phyloP scores from a whole-genome alignment of 2,888 invertebrate species.

The Pristionchus arcanus region DNA sequence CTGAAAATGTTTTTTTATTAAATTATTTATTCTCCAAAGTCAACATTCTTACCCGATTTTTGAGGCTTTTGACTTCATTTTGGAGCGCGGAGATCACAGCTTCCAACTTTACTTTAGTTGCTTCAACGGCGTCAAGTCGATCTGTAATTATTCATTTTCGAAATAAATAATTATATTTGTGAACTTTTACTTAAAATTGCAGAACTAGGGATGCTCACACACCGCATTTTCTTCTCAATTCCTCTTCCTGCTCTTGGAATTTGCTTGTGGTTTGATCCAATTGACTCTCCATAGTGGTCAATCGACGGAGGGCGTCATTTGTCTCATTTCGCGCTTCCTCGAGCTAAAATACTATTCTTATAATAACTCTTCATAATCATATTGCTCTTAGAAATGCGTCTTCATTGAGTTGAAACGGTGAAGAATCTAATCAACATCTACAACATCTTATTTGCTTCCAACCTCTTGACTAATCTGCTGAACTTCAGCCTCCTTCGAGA shows the following conservation, averaged over 20 bases:
- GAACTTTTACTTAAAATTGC: no score
- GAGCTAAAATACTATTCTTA: slow-evolving; percentile 62
- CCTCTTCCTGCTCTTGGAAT: slow-evolving; percentile 71
- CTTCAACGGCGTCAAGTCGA: slow-evolving; percentile 72
- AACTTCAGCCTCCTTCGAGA: slow-evolving; percentile 76
- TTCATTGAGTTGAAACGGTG: no score
- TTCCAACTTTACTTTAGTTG: slow-evolving; percentile 72
- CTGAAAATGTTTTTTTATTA: slow-evolving; percentile 54
- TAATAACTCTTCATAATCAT: background rate
- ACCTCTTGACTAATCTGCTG: slow-evolving; percentile 76
- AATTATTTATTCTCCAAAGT: background rate
- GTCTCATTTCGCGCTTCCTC: slow-evolving; percentile 74
- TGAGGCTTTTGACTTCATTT: slow-evolving; percentile 76
- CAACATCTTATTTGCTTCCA: background rate
- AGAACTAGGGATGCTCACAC: slow-evolving; percentile 10
- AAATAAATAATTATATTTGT: no score
- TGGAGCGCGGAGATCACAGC: slow-evolving; percentile 76
- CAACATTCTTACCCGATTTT: slow-evolving; percentile 71
- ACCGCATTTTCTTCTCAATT: slow-evolving; percentile 71
- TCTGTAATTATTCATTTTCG: slow-evolving; percentile 58
- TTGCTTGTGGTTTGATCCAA: slow-evolving; percentile 65
- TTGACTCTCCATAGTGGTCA: slow-evolving; percentile 65
- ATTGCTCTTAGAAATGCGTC: background rate
- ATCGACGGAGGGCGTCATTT: slow-evolving; percentile 67
- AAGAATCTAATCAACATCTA: no score